Evolutionary conservation across 2,888 invertebrate genomes (phyloP), one percentile per base, ranked within the genome.

Genomic region (Timema cristinae): DNA sequence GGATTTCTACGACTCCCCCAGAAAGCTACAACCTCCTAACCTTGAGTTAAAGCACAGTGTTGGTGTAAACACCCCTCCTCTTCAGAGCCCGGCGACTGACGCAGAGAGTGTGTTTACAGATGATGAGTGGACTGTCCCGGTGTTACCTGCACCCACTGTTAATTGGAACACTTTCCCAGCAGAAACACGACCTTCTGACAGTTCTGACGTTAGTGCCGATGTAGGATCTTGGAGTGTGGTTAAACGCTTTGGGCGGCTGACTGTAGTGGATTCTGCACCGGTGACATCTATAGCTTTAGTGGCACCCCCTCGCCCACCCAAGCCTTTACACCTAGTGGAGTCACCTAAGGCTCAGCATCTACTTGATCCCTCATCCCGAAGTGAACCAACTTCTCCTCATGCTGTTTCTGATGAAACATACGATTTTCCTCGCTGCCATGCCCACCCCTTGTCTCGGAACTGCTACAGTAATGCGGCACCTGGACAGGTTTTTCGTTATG

Each of bases 271-370:
- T 74, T 47, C 78, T 80, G 80, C 67, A 78, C 85, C 7, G 84
- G 32, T 32, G 32, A 32, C 32, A 32, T 32, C 32, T 32, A 32
- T 32, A 32, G 32, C 32, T 32, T 32, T 32, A 32, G 85, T 6
- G 85, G 87, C 90, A 2, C 91, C 91, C 8, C 91, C 91, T 6
- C 84, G 92, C 70, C 92, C 93, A 7, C 91, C 93, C 0, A 94
- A 94, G 82, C 91, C 91, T 0, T 84, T 87, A 50, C 85, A 87
- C 73, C 82, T 86, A 80, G 83, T 83, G 68, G 83, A 82, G 75
- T 80, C 82, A 8, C 73, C 76, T 50, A 77, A 82, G 54, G 84
- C 84, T 71, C 84, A 83, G 77, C 85, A 85, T 77, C 80, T 84
- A 72, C 85, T 85, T 78, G 71, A 71, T 32, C 32, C 71, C 8